Evolutionary conservation across 2,113 vertebrate species (phyloP).

Genomic region (Myiozetetes cayanensis): DNA sequence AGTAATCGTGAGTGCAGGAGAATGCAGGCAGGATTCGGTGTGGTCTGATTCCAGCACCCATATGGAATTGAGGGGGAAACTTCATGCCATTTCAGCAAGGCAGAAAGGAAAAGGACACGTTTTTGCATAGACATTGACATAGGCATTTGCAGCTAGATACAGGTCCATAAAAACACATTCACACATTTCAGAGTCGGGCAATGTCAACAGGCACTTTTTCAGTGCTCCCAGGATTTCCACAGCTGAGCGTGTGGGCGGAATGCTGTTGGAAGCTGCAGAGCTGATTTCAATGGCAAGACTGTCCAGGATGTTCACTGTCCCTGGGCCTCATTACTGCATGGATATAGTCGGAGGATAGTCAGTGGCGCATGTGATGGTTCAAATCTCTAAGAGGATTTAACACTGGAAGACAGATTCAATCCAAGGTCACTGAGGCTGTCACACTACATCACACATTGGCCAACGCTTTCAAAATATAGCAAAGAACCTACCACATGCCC

Average conservation of each 20-base stretch:
- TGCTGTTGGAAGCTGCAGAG: background rate
- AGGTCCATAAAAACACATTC: background rate
- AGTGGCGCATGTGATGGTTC: rapidly evolving
- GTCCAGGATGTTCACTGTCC: background rate
- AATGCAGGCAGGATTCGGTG: background rate
- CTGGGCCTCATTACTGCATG: background rate
- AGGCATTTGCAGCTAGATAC: background rate
- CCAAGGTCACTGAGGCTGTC: background rate
- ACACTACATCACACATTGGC: background rate
- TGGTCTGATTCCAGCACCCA: background rate
- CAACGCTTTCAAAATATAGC: background rate
- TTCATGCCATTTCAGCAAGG: background rate
- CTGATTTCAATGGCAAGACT: background rate
- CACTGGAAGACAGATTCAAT: background rate
- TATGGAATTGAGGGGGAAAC: background rate
- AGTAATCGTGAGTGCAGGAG: background rate
- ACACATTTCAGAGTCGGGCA: background rate
- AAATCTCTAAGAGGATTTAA: background rate
- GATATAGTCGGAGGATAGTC: background rate
- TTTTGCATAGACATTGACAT: background rate
- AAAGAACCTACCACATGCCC: background rate
- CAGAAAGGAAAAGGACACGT: background rate
- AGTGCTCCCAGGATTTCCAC: background rate
- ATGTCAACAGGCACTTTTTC: background rate
- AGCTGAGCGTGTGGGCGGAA: background rate